Evolutionary conservation across 2,113 vertebrate genomes (phyloP).

Genomic region (Macrotis lagotis): DNA sequence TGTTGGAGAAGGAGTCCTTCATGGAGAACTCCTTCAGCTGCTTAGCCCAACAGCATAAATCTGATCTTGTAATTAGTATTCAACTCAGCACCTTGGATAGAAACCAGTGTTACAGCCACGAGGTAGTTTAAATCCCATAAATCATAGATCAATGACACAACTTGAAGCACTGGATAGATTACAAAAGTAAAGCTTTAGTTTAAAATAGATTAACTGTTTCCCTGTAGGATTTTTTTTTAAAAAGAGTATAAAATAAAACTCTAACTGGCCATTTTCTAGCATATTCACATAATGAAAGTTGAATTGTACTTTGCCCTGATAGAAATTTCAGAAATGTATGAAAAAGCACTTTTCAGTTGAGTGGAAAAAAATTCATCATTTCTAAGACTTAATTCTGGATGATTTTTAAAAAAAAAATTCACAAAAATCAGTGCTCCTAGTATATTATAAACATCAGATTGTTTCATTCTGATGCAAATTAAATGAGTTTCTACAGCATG

Average conservation of each 20-base stretch:
- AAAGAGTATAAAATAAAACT: constrained; percentile 82
- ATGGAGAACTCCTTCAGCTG: constrained; percentile 85
- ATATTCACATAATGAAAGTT: constrained; percentile 73
- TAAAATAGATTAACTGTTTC: constrained; percentile 91
- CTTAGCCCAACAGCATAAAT: constrained; percentile 89
- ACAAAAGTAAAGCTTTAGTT: constrained; percentile 92
- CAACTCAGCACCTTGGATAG: constrained; percentile 89
- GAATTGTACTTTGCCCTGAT: constrained; percentile 77
- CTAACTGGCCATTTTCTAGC: constrained; percentile 77
- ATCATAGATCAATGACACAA: constrained; percentile 93
- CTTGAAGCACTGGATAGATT: constrained; percentile 89
- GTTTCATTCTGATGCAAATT: constrained; percentile 54
- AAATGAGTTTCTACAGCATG: constrained; percentile 26
- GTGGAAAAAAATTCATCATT: constrained; percentile 40
- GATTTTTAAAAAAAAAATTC: neutral
- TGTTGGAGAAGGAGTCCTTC: constrained; percentile 79
- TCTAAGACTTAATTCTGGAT: constrained; percentile 37
- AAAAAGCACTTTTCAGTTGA: neutral
- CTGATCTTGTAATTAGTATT: constrained; percentile 93
- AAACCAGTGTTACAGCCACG: constrained; percentile 89
- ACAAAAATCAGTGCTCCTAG: constrained; percentile 32
- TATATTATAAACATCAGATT: constrained; percentile 41
- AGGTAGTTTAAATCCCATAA: constrained; percentile 91
- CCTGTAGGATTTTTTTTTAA: constrained; percentile 82
- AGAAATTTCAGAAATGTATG: constrained; percentile 79